Conservation (phyloP, 2,888 invertebrate genomes). For the Mimachlamys varia region DNA sequence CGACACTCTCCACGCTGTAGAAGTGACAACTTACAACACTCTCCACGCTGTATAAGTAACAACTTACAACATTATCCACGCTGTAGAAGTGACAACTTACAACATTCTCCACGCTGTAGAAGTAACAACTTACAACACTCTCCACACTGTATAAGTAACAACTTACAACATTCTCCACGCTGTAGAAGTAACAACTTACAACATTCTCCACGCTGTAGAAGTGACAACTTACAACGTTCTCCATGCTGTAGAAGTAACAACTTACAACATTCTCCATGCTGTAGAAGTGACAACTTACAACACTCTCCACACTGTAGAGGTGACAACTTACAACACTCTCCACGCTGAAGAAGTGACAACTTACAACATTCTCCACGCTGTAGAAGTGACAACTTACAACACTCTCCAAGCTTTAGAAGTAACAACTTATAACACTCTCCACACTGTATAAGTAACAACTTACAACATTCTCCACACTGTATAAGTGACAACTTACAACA, state of each 20-base stretch:
- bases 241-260: no score
- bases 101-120: no score
- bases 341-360: slow-evolving; percentile 98
- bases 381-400: slow-evolving; percentile 97
- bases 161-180: no score
- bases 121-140: slow-evolving; percentile 84
- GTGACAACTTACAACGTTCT: slow-evolving; percentile 95
- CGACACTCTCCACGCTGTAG: slow-evolving; percentile 94
- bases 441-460: slow-evolving; percentile 98
- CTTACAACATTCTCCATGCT: slow-evolving; percentile 91
- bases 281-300: slow-evolving; percentile 97
- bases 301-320: no score
- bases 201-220: slow-evolving; percentile 97
- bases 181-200: slow-evolving; percentile 65
- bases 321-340: slow-evolving; percentile 86
- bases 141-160: slow-evolving; percentile 99
- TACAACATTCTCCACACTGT: no score
- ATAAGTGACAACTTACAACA: slow-evolving; percentile 78
- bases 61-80: slow-evolving; percentile 89
- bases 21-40: slow-evolving; percentile 97
- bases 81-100: slow-evolving; percentile 98
- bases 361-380: slow-evolving; percentile 92
- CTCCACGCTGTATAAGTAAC: no score
- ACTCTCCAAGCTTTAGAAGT: no score
- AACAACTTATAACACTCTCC: slow-evolving; percentile 86